Base-by-base conservation (phyloP, 2,113 vertebrate genomes). In the Salvelinus alpinus region DNA sequence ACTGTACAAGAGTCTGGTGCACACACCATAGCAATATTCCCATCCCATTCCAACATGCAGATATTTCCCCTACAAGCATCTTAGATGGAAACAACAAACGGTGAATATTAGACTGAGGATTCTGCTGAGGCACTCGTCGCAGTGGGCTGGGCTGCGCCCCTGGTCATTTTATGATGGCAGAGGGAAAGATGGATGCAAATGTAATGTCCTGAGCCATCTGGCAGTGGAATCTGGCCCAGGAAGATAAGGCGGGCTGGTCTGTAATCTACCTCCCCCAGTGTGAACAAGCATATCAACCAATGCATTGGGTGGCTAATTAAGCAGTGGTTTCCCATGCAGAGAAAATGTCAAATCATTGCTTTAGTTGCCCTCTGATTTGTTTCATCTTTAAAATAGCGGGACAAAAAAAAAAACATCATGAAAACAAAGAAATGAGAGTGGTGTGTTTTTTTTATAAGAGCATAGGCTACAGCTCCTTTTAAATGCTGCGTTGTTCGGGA, bases 211-310 rank as follows among this genome's bases (percentile, higher is more conserved):
- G 18, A 75, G 70, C 71, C 22, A 51, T 76, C 62, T 80, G 82
- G 71, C 69, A 82, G n/a, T 70, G 64, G 76, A 84, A 83, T 82
- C 82, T 89, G 87, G 71, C 71, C 68, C 70, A 68, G 76, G 60
- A 62, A 81, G 85, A 89, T 88, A 88, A 84, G 82, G 59, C 51
- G 22, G 59, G 75, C 13, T 66, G 80, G 81, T 69, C 76, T 74
- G 68, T 81, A 75, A 82, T 86, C 77, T 73, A 51, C 38, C 54
- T 85, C 44, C 60, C 78, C 18, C 73, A 76, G 75, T 27, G 24
- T 47, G 24, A 73, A 81, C 68, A 54, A 59, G 34, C 71, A 79
- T 44, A 75, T 74, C 80, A 76, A 75, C 29, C 75, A 66, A 47
- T 78, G 47, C 65, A 72, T 65, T 68, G 44, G 57, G 78, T 48